Base-by-base conservation (phyloP, 2,113 vertebrate genomes). In the Neodontobutis hainanensis region DNA sequence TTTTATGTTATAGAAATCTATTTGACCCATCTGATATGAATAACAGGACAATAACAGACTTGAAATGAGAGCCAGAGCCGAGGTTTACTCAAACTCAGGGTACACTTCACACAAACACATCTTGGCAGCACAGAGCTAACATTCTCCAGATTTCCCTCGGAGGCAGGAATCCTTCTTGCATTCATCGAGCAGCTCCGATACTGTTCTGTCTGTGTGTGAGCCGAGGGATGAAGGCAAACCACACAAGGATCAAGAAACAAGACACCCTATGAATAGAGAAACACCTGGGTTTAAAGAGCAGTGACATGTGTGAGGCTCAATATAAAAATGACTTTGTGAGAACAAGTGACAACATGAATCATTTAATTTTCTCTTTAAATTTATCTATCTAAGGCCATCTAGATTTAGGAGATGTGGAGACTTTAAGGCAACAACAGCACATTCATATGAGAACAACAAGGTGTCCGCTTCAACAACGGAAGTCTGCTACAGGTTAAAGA, bases 351-450 rank as follows among this genome's bases (percentile, higher is more conserved):
- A n/a, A 55, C 19, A 27, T 27, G 19, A 27, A 27, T 27, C 3
- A n/a, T 55, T 36, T 38, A 38, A 55, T 55, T 12, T 38, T 36
- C 52, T n/a, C 35, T 55, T 4, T 4, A 5, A 70, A 75, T 66
- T 65, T 46, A 75, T 51, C 43, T 58, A 65, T 45, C 65, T 78
- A 70, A 78, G 71, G 61, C 72, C 68, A 65, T 68, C 59, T n/a
- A 50, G 44, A 71, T 48, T 72, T 8, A 40, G 38, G 6, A 42
- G 38, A 48, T 43, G 52, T n/a, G 27, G 65, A 70, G 16, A 19
- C 63, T n/a, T n/a, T 85, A 85, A 87, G 83, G 87, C 83, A 81
- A n/a, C 71, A 60, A 61, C 52, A 44, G 43, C 2, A 40, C 49
- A 73, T 49, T 34, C 3, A 9, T 40, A 16, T 50, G n/a, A 57